Percentiles rank a stretch among this genome's conserved stretches.
phyloP scores from a whole-genome alignment of 2,888 invertebrate genomes.

The Bombylius major region DNA sequence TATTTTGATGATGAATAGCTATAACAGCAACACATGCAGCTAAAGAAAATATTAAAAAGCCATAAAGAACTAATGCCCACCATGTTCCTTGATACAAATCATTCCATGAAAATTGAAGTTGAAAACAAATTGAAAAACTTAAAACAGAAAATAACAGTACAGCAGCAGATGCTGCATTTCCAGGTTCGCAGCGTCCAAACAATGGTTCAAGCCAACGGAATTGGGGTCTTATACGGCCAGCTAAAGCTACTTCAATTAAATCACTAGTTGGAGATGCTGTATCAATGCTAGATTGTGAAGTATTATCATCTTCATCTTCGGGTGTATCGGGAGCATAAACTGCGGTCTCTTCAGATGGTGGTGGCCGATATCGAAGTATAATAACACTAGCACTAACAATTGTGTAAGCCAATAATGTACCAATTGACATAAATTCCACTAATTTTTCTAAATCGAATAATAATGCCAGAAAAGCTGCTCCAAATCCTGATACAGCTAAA shows the following conservation, averaged over 20 bases:
- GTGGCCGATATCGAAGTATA: constrained; percentile 65
- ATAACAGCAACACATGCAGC: constrained; percentile 59
- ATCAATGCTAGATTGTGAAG: constrained; percentile 49
- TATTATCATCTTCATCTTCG: constrained; percentile 45
- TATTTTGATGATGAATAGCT: constrained; percentile 63
- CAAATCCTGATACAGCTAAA: constrained; percentile 60
- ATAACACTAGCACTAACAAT: constrained; percentile 86
- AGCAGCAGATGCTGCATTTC: constrained; percentile 58
- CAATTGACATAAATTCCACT: constrained; percentile 91
- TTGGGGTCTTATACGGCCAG: constrained; percentile 61
- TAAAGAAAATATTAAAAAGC: constrained; percentile 49
- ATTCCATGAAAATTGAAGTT: constrained; percentile 50
- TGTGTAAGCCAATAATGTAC: constrained; percentile 76
- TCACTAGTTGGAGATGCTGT: constrained; percentile 43
- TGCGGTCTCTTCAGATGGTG: constrained; percentile 40
- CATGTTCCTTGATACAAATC: constrained; percentile 43
- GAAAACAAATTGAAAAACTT: constrained; percentile 56
- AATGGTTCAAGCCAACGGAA: constrained; percentile 63
- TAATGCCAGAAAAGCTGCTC: constrained; percentile 66
- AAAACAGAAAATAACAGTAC: constrained; percentile 56
- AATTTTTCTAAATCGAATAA: constrained; percentile 78
- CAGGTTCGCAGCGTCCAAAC: constrained; percentile 62
- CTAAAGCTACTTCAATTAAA: constrained; percentile 46
- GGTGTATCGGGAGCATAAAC: constrained; percentile 42
- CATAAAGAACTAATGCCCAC: constrained; percentile 55